Evolutionary conservation across 2,113 vertebrate species (phyloP), one percentile per base, ranked within the genome.

Genomic region (Egretta garzetta): DNA sequence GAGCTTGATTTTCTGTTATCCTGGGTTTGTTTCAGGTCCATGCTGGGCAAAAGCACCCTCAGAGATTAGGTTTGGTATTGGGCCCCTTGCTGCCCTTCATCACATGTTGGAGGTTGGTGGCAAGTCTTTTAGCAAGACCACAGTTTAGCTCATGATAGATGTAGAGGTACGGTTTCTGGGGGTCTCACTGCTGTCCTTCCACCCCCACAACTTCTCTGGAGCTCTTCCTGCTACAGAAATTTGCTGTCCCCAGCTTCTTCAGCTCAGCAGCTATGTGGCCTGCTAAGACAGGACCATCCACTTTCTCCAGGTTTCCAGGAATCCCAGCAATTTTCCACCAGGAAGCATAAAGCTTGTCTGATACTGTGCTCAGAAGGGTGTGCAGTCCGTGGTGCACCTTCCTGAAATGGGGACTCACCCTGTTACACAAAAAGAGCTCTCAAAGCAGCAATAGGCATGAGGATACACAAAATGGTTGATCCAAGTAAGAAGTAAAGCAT

Each of bases 191-290:
- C 19, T 64, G 14, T 70, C 9, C 6, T 82, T 71, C 26, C 10
- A 59, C 17, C 6, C 60, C n/a, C 14, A 41, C 24, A 52, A 23
- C 6, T 77, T 90, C 16, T 22, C 39, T 47, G 28, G 32, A 56
- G 4, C 9, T 80, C 47, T 79, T 79, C 30, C 17, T 4, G 7
- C 35, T 75, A 21, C 26, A 80, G 23, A 26, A 91, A 72, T 59
- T 88, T 88, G 4, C 15, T 8, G 8, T 43, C 1, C 3, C 30
- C 5, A 10, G 1, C 22, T 67, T 74, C 64, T 62, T 33, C 17
- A 50, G 12, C 4, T 73, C 82, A 60, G 10, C 23, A 43, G 2
- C 2, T 49, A 49, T 0, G 0, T 35, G 24, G 12, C 28, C 76
- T 71, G 22, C 26, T 74, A 74, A 55, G 33, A 53, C 10, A 86